Base-by-base conservation (phyloP, 2,888 invertebrate genomes). In the Drosophila conformis region DNA sequence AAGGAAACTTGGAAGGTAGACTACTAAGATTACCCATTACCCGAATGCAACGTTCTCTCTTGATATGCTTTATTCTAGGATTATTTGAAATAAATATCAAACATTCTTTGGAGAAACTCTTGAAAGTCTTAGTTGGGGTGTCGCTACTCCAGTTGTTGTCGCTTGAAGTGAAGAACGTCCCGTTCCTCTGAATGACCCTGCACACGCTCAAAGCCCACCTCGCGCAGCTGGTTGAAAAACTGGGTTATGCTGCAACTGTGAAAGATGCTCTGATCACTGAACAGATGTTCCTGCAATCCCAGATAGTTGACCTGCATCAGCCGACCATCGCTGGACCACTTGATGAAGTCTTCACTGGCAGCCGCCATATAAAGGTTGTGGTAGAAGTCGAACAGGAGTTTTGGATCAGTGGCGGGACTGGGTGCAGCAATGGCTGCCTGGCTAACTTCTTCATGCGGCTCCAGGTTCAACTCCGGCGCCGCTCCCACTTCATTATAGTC, bases 281-380 rank as follows among this genome's bases (percentile, higher is more conserved):
- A 11, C 49, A 86, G 54, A 49, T 89, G 72, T 13, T 74, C 58
- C 70, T 89, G 87, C 56, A 86, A 13, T 0, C 69, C 80, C 27
- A 54, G 0, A 33, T 87, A 80, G 18, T 79, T 62, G 51, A 86
- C 1, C 18, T 66, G 52, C 57, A 89, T 25, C 2, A 62, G 52
- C 11, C 27, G 15, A 0, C 76, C 82, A 18, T 53, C 35, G 0
- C 1, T 31, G 0, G 80, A 56, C 84, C 82, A 89, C 4, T 61
- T 58, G 13, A 87, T 21, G 2, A 70, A 82, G 7, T 27, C 13
- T 0, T n/a, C n/a, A 6, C 56, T 77, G 35, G 58, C 46, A n/a
- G 85, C 46, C 27, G 64, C 60, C 51, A 86, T 15, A 6, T 73
- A 65, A 0, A 86, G 59, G 13, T 78, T 82, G 21, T 75, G 52